A percentile compares a stretch with the other conserved stretches of the same genome.
Conservation (phyloP, 2,113 vertebrate genomes). For the Jaculus jaculus region DNA sequence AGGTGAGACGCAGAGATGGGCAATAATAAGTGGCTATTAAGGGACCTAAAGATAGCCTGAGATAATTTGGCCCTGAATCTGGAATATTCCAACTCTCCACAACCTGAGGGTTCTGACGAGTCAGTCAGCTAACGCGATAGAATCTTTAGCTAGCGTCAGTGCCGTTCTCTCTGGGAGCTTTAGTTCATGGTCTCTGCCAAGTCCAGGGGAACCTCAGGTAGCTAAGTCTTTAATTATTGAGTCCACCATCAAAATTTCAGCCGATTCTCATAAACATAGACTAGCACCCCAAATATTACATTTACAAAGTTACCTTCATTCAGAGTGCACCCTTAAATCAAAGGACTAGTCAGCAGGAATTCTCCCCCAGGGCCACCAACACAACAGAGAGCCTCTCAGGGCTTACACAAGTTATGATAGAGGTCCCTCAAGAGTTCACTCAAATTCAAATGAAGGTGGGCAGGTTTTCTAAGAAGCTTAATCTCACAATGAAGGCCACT, state of each 20-base stretch:
- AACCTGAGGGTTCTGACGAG: neutral
- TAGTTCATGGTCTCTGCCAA: neutral
- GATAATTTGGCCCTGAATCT: neutral
- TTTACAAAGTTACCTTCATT: neutral
- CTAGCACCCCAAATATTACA: neutral
- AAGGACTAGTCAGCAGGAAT: neutral
- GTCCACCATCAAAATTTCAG: neutral
- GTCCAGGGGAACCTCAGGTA: neutral
- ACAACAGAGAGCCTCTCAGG: neutral
- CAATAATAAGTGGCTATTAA: neutral
- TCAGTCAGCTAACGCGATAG: neutral
- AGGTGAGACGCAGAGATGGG: neutral
- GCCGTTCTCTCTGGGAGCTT: neutral
- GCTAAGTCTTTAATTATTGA: neutral
- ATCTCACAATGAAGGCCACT: neutral
- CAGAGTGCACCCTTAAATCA: neutral
- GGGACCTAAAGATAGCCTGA: neutral
- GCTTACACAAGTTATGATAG: neutral
- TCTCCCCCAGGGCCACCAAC: neutral
- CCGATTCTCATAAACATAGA: neutral
- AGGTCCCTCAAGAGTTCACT: neutral
- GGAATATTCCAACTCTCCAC: neutral
- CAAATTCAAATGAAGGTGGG: neutral
- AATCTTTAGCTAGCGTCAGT: neutral
- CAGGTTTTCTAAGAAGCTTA: neutral